Conservation (phyloP, 2,888 invertebrate species). For the Pollenia griseotomentosa region DNA sequence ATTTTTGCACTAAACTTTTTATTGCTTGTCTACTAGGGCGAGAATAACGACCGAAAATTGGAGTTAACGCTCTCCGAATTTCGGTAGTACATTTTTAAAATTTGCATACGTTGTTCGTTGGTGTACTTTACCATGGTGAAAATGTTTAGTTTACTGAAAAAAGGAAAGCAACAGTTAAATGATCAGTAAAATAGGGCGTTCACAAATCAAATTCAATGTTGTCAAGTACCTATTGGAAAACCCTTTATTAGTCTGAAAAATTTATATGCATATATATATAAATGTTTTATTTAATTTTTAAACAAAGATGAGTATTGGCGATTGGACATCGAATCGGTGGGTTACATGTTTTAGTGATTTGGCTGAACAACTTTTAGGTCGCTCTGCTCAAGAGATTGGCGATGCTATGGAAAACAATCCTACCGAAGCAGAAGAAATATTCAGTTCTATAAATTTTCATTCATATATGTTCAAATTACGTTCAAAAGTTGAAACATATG, state of each 20-base stretch:
- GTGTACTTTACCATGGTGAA: no score
- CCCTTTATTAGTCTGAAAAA: not conserved
- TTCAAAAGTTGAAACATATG: slow-evolving; percentile 95
- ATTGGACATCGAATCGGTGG: slow-evolving; percentile 95
- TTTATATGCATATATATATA: not conserved
- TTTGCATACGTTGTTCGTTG: no score
- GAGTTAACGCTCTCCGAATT: no score
- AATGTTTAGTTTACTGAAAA: no score
- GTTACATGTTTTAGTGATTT: slow-evolving; percentile 94
- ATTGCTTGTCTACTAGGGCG: no score
- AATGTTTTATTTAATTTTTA: slow-evolving; percentile 59
- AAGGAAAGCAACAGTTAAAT: no score
- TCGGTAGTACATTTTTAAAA: no score
- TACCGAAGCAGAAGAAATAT: slow-evolving; percentile 88
- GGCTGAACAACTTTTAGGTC: slow-evolving; percentile 91
- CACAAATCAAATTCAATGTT: no score
- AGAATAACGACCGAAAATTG: no score
- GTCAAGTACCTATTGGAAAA: no score
- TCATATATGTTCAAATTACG: slow-evolving; percentile 93
- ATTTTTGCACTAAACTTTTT: no score
- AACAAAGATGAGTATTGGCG: slow-evolving; percentile 91
- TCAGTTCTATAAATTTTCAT: slow-evolving; percentile 91
- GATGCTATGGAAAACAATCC: slow-evolving; percentile 89
- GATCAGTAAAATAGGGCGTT: no score
- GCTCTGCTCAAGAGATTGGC: slow-evolving; percentile 91